phyloP scores from a whole-genome alignment of 1,140 invertebrate genomes.

The Ephestia elutella region DNA sequence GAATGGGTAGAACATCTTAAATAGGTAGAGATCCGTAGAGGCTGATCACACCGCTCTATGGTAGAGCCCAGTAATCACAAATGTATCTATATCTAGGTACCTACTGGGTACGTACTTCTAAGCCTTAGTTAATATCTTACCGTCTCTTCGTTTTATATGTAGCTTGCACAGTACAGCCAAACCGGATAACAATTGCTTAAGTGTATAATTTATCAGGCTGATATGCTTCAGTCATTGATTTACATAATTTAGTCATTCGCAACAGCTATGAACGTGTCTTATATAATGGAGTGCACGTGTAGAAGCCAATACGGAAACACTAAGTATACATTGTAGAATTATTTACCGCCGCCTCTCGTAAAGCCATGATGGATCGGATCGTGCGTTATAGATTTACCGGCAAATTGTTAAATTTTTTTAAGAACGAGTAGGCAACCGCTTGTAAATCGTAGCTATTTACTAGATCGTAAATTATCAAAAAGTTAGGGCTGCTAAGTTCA shows the following conservation, averaged over 20 bases:
- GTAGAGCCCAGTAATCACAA: no score
- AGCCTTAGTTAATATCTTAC: not conserved
- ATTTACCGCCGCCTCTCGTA: not conserved
- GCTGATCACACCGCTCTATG: no score
- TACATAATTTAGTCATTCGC: conserved; percentile 5
- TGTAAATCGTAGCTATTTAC: no score
- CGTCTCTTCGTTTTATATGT: no score
- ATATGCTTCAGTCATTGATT: not conserved
- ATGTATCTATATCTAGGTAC: no score
- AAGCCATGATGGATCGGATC: not conserved
- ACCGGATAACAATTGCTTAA: not conserved
- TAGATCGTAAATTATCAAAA: no score
- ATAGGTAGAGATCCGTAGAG: no score
- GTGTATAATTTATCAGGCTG: not conserved
- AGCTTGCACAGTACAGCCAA: not conserved
- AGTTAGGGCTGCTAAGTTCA: no score
- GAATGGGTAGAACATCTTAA: no score
- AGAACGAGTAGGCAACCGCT: no score
- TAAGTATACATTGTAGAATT: not conserved
- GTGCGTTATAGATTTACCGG: not conserved
- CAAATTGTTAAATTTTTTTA: no score
- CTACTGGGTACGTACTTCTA: no score
- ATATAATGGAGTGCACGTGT: conserved; percentile 2
- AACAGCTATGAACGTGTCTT: not conserved
- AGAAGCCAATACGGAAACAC: not conserved